Conservation (phyloP, 2,888 invertebrate species). For the Acanthosepion lycidas region DNA sequence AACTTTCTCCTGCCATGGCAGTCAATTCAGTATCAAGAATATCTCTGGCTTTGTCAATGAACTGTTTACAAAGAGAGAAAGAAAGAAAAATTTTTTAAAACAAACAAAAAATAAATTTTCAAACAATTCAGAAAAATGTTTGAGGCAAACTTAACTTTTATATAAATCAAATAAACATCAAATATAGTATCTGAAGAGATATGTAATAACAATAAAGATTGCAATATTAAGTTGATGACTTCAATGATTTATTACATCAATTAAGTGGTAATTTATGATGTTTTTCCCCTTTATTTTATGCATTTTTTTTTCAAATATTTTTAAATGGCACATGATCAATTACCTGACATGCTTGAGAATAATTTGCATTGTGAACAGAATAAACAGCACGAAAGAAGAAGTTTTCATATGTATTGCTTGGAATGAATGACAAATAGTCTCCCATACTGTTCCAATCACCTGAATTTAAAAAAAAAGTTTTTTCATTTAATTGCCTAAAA, state of each 20-base stretch:
- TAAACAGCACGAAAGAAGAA: conserved; percentile 95
- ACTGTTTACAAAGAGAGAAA: conserved; percentile 74
- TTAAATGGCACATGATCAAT: background rate
- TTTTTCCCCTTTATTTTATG: no score
- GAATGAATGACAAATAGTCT: conserved; percentile 90
- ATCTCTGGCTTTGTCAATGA: conserved; percentile 93
- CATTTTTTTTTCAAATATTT: no score
- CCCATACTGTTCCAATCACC: conserved; percentile 95
- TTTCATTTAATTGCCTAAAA: background rate
- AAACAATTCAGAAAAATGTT: background rate
- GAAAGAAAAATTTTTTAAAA: background rate
- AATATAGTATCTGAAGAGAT: no score
- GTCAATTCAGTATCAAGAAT: conserved; percentile 96
- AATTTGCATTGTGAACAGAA: conserved; percentile 71
- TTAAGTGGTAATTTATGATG: no score
- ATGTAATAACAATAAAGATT: no score
- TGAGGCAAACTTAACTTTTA: no score
- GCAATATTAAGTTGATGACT: background rate
- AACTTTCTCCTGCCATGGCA: conserved; percentile 81
- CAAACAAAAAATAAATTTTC: background rate
- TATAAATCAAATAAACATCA: no score
- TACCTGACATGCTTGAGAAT: conserved; percentile 72
- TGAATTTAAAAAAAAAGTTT: conserved; percentile 56
- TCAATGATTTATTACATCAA: background rate
- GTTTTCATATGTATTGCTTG: conserved; percentile 94